Evolutionary conservation across 1,140 invertebrate genomes (phyloP).

Genomic region (Heliconius nattereri): DNA sequence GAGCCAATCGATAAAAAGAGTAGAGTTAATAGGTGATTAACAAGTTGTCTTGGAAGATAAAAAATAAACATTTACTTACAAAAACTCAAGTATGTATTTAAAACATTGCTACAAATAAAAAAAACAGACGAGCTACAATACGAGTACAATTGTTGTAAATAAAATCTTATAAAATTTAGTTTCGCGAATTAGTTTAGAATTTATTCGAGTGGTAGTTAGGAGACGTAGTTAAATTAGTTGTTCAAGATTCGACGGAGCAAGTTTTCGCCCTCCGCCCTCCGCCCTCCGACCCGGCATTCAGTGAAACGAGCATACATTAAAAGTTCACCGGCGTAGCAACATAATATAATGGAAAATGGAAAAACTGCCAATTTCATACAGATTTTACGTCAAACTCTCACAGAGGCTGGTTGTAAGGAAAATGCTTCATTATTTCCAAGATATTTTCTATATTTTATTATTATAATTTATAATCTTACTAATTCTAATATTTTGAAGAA

Average conservation of each 20-base stretch:
- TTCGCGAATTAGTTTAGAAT: slow-evolving; percentile 56
- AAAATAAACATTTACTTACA: too few species aligned
- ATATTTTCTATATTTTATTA: neutral
- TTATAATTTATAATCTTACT: neutral
- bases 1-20: too few species aligned
- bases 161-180: slow-evolving; percentile 9
- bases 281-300: slow-evolving; percentile 47
- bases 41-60: too few species aligned
- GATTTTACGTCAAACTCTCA: neutral
- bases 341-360: slow-evolving; percentile 50
- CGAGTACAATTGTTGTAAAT: slow-evolving; percentile 4
- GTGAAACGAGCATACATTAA: slow-evolving; percentile 72
- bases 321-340: slow-evolving; percentile 66
- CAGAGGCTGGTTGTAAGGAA: neutral
- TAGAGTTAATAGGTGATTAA: too few species aligned
- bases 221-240: slow-evolving; percentile 78
- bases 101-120: neutral
- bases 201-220: slow-evolving; percentile 73
- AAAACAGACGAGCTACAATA: neutral
- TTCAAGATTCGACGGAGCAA: slow-evolving; percentile 74
- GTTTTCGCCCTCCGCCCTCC: slow-evolving; percentile 48
- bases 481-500: neutral
- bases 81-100: neutral
- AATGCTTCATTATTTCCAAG: neutral
- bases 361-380: slow-evolving; percentile 37